Evolutionary conservation across 1,140 invertebrate species (phyloP), one percentile per base, ranked within the genome.

Genomic region (Solen grandis): DNA sequence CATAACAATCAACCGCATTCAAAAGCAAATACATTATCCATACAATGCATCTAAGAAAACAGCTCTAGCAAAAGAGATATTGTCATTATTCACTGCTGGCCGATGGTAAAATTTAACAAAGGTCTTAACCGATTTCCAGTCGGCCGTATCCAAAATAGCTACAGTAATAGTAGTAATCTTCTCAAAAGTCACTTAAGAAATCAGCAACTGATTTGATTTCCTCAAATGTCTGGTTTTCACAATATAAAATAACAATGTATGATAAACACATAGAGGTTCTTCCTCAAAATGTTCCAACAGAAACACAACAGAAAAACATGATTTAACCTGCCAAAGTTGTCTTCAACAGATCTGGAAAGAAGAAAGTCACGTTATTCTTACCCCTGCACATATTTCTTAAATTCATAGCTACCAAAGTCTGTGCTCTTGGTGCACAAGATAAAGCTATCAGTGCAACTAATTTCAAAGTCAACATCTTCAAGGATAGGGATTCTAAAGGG

Each of bases 361-460:
- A 19, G 27, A 73, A 73, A 2, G 41, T 19, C 5, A 60, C 19
- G 14, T 35, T 14, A 38, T 36, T 73, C 3, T 73, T n/a, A 33
- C 14, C 35, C n/a, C 57, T 8, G 13, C 31, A 27, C 41, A 41
- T 13, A 36, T 41, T 60, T 25, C 50, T 41, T n/a, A 63, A 13
- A 27, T 62, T 62, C 50, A 84, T 27, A 5, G 69, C 38, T 4
- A 75, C 60, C n/a, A 75, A 22, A 35, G 73, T 75, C 41, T 75
- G 59, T 25, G 60, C 60, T 52, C 38, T 31, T 14, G 74, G 19
- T 5, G 74, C 74, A 10, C 41, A 29, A 52, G 27, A 10, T 35
- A 54, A 57, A 3, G 22, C 60, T 35, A 76, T 27, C 13, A 76
- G 46, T 27, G 59, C n/a, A 52, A 52, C 27, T 10, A 65, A 4